Base-by-base conservation (phyloP, 2,888 invertebrate genomes). In the Axea sp. region DNA sequence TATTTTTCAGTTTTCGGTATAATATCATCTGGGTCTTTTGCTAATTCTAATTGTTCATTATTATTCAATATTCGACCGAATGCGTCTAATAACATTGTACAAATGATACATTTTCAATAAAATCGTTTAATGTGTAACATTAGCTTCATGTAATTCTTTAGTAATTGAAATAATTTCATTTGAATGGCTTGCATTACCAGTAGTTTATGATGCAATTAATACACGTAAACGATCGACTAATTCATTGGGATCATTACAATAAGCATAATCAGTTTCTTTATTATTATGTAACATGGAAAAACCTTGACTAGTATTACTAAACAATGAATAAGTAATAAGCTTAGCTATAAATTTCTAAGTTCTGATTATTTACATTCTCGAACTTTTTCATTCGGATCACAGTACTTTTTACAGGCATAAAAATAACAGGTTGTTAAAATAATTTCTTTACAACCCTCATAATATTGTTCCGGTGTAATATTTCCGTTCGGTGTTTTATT, bases 171-270 rank as follows among this genome's bases (percentile, higher is more conserved):
- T 11, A 2, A 22, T 22, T 86, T 86, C 7, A 87, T 33, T 2
- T 85, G 82, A 26, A 76, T 43, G 15, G 80, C 80, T 84, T 83
- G 5, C 1, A 14, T 33, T 33, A 2, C 33, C 35, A 35, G 35
- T 15, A 4, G 1, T 1, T 19, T 15, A 15, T 0, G 35, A 35
- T 14, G 35, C 15, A 4, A 35, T n/a, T 5, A 37, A 5, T 37
- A 37, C n/a, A n/a, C n/a, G n/a, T n/a, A n/a, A n/a, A n/a, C n/a
- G n/a, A n/a, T n/a, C n/a, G n/a, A n/a, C n/a, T n/a, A n/a, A n/a
- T n/a, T n/a, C n/a, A n/a, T n/a, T n/a, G n/a, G n/a, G n/a, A n/a
- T n/a, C n/a, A n/a, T n/a, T n/a, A n/a, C n/a, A n/a, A n/a, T n/a
- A n/a, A n/a, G 8, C 8, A 37, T 17, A 37, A 37, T 37, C 17